Evolutionary conservation across 1,140 invertebrate genomes (phyloP), one percentile per base, ranked within the genome.

Genomic region (Psilanteris sp.): DNA sequence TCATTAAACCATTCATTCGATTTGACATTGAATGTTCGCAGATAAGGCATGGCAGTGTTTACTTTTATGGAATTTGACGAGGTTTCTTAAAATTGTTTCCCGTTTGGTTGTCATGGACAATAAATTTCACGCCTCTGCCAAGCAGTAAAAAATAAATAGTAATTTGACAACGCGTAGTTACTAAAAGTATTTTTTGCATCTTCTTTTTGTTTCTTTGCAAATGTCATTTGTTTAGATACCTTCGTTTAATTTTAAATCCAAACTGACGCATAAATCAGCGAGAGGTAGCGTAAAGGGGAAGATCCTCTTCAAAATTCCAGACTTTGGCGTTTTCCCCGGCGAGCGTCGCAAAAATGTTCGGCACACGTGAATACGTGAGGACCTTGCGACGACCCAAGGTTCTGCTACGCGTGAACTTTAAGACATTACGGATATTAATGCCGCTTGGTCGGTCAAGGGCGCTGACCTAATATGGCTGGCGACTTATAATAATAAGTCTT

Each of bases 401-500:
- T 55, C n/a, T 55, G 34, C 50, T 27, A 27, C 1, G 37, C 37
- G 22, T 43, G 54, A 41, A 55, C 37, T 57, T 43, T 43, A 57
- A 57, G 54, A 43, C 39, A 57, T 57, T 44, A 43, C 27, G 37
- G 54, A 24, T 39, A 57, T 57, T 55, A 55, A 55, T 41, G 36
- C 34, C 50, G 50, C 34, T 5, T 32, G 54, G 9, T 20, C 43
- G 24, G 54, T 57, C 54, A 57, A 57, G 54, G 26, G 54, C 54
- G 43, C 37, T 57, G 54, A 43, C 54, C 54, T 57, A 57, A 57
- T 57, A 57, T 44, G 27, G 54, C 13, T 6, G 54, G 24, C 37
- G 14, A 57, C 43, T 37, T 57, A 57, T 57, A 43, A 57, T 57
- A 43, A 57, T 37, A 44, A 57, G 37, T 57, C 34, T 57, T 41